phyloP scores from a whole-genome alignment of 2,888 invertebrate genomes.

The Unio pictorum region DNA sequence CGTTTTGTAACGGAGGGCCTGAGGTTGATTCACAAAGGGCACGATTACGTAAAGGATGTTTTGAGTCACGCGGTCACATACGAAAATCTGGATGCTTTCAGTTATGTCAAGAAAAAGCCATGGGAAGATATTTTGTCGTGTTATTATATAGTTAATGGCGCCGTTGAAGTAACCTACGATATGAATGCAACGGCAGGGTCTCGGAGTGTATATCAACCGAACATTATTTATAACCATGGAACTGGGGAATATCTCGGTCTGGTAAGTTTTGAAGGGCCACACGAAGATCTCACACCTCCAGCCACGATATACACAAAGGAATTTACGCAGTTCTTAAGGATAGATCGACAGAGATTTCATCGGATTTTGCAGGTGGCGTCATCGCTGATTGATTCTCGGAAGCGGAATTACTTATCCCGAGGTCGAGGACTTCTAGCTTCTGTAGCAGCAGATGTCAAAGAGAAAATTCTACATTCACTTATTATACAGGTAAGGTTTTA shows the following conservation, averaged over 20 bases:
- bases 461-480: constrained; percentile 52
- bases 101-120: constrained; percentile 48
- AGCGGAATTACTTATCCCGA: constrained; percentile 37
- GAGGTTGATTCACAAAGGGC: constrained; percentile 54
- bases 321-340: constrained; percentile 50
- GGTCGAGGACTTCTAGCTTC: constrained; percentile 37
- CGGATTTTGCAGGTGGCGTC: constrained; percentile 35
- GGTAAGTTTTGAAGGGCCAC: constrained; percentile 51
- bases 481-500: constrained; percentile 48
- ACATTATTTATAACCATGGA: constrained; percentile 62
- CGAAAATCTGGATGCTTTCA: constrained; percentile 47
- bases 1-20: constrained; percentile 56
- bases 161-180: constrained; percentile 60
- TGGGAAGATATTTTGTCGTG: constrained; percentile 52
- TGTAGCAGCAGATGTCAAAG: constrained; percentile 44
- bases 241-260: constrained; percentile 61
- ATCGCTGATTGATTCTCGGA: constrained; percentile 36
- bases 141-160: constrained; percentile 57
- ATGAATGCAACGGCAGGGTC: constrained; percentile 39
- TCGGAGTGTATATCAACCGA: constrained; percentile 56
- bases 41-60: constrained; percentile 57
- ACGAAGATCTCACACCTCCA: constrained; percentile 58
- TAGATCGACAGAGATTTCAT: constrained; percentile 57
- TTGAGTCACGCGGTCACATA: constrained; percentile 51
- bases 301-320: constrained; percentile 59